phyloP scores from a whole-genome alignment of 2,797 vertebrate species.

The Graptemys geographica region DNA sequence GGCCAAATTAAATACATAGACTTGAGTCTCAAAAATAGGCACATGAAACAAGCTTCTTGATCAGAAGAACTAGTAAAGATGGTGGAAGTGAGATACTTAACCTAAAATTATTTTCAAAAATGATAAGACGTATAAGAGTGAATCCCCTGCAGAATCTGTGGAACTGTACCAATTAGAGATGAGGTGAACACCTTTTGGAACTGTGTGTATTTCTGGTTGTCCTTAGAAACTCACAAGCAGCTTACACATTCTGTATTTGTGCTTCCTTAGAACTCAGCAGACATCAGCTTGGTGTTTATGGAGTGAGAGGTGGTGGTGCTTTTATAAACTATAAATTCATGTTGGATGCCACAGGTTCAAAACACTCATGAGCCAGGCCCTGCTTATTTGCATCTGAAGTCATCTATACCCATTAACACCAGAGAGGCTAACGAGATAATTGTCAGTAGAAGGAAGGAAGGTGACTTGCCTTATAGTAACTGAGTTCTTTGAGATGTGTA shows the following conservation, averaged over 20 bases:
- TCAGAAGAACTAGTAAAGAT: conserved; percentile 16
- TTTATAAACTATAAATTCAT: fast-evolving
- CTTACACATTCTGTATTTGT: neutral
- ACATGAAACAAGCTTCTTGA: conserved; percentile 45
- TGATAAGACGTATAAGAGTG: neutral
- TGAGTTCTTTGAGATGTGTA: too few relatives aligned
- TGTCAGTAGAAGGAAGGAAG: neutral
- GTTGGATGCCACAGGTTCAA: neutral
- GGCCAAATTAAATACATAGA: conserved; percentile 40
- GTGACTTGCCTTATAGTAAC: too few relatives aligned
- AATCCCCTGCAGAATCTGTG: conserved; percentile 1
- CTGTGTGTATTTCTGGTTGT: neutral
- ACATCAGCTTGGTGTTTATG: neutral
- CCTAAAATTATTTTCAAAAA: conserved; percentile 42
- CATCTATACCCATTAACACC: neutral
- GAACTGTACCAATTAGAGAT: conserved; percentile 9
- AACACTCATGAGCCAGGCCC: fast-evolving
- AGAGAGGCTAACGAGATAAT: neutral
- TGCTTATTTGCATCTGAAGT: neutral
- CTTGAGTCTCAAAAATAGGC: conserved; percentile 22
- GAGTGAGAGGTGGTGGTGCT: neutral
- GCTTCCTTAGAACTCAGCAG: conserved; percentile 14
- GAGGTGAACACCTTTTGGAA: neutral
- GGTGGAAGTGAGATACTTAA: neutral
- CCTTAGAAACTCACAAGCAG: neutral